Evolutionary conservation across 2,888 invertebrate species (phyloP).

Genomic region (Gymnosoma rotundatum): DNA sequence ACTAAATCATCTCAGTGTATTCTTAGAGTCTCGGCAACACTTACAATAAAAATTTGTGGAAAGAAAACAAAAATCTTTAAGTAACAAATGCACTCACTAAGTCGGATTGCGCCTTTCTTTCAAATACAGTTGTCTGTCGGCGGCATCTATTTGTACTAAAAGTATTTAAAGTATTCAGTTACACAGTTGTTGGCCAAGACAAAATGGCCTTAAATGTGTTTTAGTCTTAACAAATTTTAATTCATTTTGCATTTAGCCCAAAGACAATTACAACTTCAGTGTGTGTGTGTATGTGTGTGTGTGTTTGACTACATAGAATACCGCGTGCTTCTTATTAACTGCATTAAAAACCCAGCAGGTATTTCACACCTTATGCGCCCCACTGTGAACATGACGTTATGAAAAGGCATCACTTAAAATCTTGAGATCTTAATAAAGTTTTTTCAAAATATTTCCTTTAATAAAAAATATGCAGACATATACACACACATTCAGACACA

Average conservation of each 20-base stretch:
- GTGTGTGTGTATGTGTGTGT: background rate
- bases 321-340: slow-evolving; percentile 79
- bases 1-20: too few relatives aligned
- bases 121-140: slow-evolving; percentile 42
- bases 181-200: slow-evolving; percentile 47
- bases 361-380: slow-evolving; percentile 81
- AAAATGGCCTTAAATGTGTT: slow-evolving; percentile 56
- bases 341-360: slow-evolving; percentile 81
- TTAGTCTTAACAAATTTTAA: slow-evolving; percentile 51
- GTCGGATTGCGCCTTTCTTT: slow-evolving; percentile 14
- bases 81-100: slow-evolving; percentile 38
- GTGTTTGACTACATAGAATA: slow-evolving; percentile 60
- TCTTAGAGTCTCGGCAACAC: slow-evolving; percentile 16
- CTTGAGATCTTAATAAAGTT: slow-evolving; percentile 80
- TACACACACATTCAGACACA: background rate
- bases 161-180: slow-evolving; percentile 62
- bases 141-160: slow-evolving; percentile 62
- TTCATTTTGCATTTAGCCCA: slow-evolving; percentile 73
- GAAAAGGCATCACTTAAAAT: slow-evolving; percentile 77
- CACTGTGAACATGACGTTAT: slow-evolving; percentile 76
- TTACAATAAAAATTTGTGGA: background rate
- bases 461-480: slow-evolving; percentile 37
- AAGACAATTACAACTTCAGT: slow-evolving; percentile 72
- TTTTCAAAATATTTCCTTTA: slow-evolving; percentile 50
- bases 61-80: background rate